Percentiles rank a stretch among this genome's conserved stretches.
Conservation (phyloP, 2,113 vertebrate species). For the Syngnathus floridae region DNA sequence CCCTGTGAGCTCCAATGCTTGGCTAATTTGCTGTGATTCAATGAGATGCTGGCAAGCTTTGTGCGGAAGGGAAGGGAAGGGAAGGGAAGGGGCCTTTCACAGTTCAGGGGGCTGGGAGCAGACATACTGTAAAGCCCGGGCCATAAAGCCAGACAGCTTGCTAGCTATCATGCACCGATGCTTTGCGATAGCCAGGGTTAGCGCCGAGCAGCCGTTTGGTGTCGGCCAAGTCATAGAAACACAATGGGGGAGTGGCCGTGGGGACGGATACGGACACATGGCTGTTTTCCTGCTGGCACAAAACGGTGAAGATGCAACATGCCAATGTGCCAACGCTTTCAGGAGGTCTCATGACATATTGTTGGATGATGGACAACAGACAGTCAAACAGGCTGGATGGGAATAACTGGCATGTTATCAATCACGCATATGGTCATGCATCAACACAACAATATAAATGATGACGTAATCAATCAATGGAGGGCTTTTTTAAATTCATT, state of each 20-base stretch:
- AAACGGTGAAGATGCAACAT: slow-evolving; percentile 23
- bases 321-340: slow-evolving; percentile 29
- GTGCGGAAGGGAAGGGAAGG: slow-evolving; percentile 11
- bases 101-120: slow-evolving; percentile 33
- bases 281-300: slow-evolving; percentile 42
- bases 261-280: slow-evolving; percentile 51
- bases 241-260: slow-evolving; percentile 44
- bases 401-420: slow-evolving; percentile 30
- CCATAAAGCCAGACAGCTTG: slow-evolving; percentile 60
- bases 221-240: slow-evolving; percentile 37
- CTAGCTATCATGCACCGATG: slow-evolving; percentile 41
- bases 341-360: slow-evolving; percentile 39
- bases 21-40: slow-evolving; percentile 59
- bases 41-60: slow-evolving; percentile 40
- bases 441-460: slow-evolving; percentile 26
- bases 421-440: slow-evolving; percentile 37
- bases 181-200: slow-evolving; percentile 55
- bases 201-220: slow-evolving; percentile 52
- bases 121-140: slow-evolving; percentile 19
- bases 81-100: slow-evolving; percentile 31
- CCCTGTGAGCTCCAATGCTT: slow-evolving; percentile 48
- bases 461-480: neutral
- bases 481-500: neutral
- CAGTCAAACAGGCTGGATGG: slow-evolving; percentile 24
- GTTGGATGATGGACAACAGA: slow-evolving; percentile 39